Percentiles rank a stretch among this genome's conserved stretches.
phyloP scores from a whole-genome alignment of 2,888 invertebrate species.

The Clostera curtula region DNA sequence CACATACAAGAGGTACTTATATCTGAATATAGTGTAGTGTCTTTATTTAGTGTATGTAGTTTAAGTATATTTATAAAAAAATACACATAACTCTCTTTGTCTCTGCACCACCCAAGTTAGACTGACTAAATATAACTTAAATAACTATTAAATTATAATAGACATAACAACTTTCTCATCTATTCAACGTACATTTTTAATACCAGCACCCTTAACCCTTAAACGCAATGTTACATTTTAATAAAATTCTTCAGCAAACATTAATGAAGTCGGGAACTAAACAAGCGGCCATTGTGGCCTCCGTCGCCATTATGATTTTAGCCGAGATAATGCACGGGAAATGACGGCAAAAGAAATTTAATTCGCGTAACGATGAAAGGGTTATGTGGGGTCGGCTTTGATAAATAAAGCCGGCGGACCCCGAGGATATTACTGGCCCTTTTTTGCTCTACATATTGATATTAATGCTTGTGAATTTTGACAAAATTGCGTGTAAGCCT shows the following conservation, averaged over 20 bases:
- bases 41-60: too few relatives aligned
- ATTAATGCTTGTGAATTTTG: constrained; percentile 71
- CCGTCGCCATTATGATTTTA: constrained; percentile 68
- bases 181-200: constrained; percentile 17
- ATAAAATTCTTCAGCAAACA: constrained; percentile 70
- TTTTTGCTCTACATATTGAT: constrained; percentile 72
- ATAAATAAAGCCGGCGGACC: constrained; percentile 64
- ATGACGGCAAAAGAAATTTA: constrained; percentile 75
- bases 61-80: too few relatives aligned
- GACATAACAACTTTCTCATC: too few relatives aligned
- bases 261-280: constrained; percentile 61
- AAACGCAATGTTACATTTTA: constrained; percentile 66
- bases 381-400: constrained; percentile 66
- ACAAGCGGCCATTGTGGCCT: constrained; percentile 59
- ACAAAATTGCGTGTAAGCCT: constrained; percentile 55
- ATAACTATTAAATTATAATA: too few relatives aligned
- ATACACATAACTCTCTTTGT: too few relatives aligned
- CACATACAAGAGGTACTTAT: too few relatives aligned
- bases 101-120: too few relatives aligned
- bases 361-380: constrained; percentile 73
- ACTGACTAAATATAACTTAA: too few relatives aligned
- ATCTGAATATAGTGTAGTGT: too few relatives aligned
- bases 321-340: constrained; percentile 74
- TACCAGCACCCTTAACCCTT: constrained; percentile 42
- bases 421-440: constrained; percentile 61